A percentile compares a stretch with the other conserved stretches of the same genome.
Evolutionary conservation across 2,888 invertebrate genomes (phyloP).

Genomic region (Conomelus anceps): DNA sequence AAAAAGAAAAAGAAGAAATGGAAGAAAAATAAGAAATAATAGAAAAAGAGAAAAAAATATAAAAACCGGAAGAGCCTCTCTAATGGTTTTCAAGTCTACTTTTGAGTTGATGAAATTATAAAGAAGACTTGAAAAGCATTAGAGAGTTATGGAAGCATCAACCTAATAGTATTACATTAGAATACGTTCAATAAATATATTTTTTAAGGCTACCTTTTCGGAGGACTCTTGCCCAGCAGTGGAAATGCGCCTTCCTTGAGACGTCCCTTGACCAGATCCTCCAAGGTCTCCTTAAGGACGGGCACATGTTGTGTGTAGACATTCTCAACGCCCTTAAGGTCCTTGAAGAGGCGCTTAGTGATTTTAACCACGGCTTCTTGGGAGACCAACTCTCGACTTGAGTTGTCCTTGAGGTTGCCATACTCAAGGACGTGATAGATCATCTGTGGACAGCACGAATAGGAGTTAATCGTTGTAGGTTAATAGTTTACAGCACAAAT

Average conservation of each 20-base stretch:
- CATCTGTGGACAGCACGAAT: slow-evolving; percentile 42
- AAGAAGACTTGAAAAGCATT: too few species aligned
- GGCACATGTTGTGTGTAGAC: slow-evolving; percentile 99
- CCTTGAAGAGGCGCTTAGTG: slow-evolving; percentile 78
- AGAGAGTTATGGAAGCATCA: too few species aligned
- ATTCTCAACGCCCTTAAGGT: slow-evolving; percentile 93
- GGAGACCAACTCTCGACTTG: slow-evolving; percentile 57
- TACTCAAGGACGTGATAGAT: slow-evolving; percentile 69
- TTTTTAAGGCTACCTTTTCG: slow-evolving; percentile 40
- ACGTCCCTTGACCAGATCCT: slow-evolving; percentile 83
- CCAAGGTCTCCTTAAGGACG: slow-evolving; percentile 77
- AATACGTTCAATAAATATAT: neutral
- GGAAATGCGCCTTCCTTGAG: slow-evolving; percentile 83
- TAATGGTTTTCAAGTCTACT: neutral
- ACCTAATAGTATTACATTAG: too few species aligned
- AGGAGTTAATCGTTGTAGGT: neutral
- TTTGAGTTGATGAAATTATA: too few species aligned
- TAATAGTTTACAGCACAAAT: neutral
- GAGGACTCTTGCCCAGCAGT: slow-evolving; percentile 54
- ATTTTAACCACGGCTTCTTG: slow-evolving; percentile 79
- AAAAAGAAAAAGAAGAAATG: too few species aligned
- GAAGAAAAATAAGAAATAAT: too few species aligned
- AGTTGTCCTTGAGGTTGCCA: slow-evolving; percentile 75
- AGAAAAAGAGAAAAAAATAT: too few species aligned
- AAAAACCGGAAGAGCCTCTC: too few species aligned